phyloP scores from a whole-genome alignment of 2,888 invertebrate species.

The Muscina levida region DNA sequence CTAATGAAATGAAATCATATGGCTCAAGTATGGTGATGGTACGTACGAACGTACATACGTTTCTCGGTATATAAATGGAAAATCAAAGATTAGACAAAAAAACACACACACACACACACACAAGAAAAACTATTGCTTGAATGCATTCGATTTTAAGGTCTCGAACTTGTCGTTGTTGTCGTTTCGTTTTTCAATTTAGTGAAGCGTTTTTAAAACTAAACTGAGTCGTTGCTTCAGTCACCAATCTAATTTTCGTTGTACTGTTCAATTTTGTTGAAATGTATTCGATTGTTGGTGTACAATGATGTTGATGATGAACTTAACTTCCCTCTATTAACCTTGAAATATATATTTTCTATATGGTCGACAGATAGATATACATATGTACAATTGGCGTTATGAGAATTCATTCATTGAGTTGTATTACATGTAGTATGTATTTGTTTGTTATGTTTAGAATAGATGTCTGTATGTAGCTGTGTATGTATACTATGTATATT shows the following conservation, averaged over 20 bases:
- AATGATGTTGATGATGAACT: constrained; percentile 41
- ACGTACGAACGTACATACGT: too few relatives aligned
- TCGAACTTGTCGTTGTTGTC: background rate
- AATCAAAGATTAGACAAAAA: constrained; percentile 2
- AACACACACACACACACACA: background rate
- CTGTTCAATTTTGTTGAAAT: constrained; percentile 12
- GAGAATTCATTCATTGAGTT: constrained; percentile 19
- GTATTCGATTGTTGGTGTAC: background rate
- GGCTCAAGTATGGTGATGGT: background rate
- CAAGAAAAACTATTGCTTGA: constrained; percentile 53
- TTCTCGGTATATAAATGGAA: constrained; percentile 12
- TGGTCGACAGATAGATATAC: constrained; percentile 28
- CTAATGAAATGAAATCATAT: background rate
- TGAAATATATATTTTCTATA: constrained; percentile 65
- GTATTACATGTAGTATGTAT: background rate
- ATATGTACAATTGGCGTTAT: background rate
- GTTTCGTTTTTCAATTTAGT: constrained; percentile 71
- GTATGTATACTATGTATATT: background rate
- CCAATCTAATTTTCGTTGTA: constrained; percentile 42
- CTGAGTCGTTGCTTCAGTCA: constrained; percentile 12
- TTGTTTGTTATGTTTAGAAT: too few relatives aligned
- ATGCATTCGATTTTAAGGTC: constrained; percentile 46
- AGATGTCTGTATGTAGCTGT: background rate
- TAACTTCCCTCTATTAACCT: constrained; percentile 64
- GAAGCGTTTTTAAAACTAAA: constrained; percentile 71